phyloP scores from a whole-genome alignment of 2,888 invertebrate genomes.

The Cephus nigrinus region DNA sequence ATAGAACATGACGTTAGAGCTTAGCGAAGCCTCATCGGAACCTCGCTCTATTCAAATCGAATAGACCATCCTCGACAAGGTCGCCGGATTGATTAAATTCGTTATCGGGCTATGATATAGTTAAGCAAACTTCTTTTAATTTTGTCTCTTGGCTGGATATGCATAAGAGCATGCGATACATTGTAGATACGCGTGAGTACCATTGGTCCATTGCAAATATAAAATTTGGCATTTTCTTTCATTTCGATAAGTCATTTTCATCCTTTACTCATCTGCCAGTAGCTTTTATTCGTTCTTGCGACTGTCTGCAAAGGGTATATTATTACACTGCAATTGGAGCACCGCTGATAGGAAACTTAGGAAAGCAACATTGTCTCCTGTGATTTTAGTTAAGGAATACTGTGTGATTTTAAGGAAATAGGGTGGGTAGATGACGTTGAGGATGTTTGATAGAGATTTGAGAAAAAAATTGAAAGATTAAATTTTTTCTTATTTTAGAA shows the following conservation, averaged over 20 bases:
- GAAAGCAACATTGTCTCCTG: slow-evolving; percentile 8
- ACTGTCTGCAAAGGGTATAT: background rate
- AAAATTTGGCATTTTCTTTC: background rate
- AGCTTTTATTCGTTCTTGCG: background rate
- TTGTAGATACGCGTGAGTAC: too few species aligned
- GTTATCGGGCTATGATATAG: background rate
- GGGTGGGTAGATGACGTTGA: too few species aligned
- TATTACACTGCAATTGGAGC: slow-evolving; percentile 44
- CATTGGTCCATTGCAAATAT: too few species aligned
- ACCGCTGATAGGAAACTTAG: slow-evolving; percentile 57
- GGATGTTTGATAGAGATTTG: background rate
- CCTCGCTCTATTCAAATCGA: slow-evolving; percentile 53
- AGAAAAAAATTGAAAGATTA: background rate
- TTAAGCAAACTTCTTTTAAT: background rate
- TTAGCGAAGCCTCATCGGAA: slow-evolving; percentile 43
- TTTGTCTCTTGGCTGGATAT: background rate
- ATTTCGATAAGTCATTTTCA: background rate
- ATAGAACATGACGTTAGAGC: slow-evolving; percentile 10
- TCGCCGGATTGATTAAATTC: background rate
- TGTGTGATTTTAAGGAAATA: background rate
- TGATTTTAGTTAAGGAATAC: background rate
- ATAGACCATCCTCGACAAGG: slow-evolving; percentile 39
- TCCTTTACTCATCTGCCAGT: background rate
- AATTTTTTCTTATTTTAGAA: background rate
- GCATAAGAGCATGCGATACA: too few species aligned